Evolutionary conservation across 1,140 invertebrate genomes (phyloP), one percentile per base, ranked within the genome.

Genomic region (Philaenus spumarius): DNA sequence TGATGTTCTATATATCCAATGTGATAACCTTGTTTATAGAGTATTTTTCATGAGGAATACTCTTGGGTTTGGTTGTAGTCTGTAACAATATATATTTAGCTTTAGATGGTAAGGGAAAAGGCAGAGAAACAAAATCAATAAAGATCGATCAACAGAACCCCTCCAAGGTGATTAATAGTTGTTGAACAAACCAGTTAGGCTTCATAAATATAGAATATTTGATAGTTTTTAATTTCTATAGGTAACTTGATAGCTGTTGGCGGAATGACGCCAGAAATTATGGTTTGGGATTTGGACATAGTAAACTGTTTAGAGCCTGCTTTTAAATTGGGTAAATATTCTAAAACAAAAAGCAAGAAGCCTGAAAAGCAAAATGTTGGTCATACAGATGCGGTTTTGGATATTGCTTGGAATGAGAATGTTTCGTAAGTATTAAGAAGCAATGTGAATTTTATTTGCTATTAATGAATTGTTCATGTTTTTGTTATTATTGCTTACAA

Each of bases 241-340:
- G 82, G 84, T 17, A 97, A 95, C 72, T 82, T 94, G 63, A 86
- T 93, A 66, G 95, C 94, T 3, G 80, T 98, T 65, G 95, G 93
- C 14, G 86, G 84, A 37, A 95, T 98, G 90, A 84, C 86, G 60
- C 85, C 93, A 1, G 81, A 91, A 42, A 96, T 98, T 58, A 85
- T 93, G 61, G 81, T 98, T 11, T 98, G 95, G 95, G 93, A 98
- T 73, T 73, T 98, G 26, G 95, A 98, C 76, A 79, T 98, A 51
- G 83, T 96, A 51, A 89, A 97, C 69, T 85, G 84, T 60, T 73
- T 97, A 19, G 91, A 95, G 70, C 93, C 95, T 35, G 85, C 84
- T 0, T 88, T 86, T 65, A 85, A 81, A 64, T 75, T 97, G 15
- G 92, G 90, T 3, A 78, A 84, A 19, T 58, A 50, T 26, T 58